phyloP scores from a whole-genome alignment of 2,113 vertebrate species.

The Triplophysa siluroides region DNA sequence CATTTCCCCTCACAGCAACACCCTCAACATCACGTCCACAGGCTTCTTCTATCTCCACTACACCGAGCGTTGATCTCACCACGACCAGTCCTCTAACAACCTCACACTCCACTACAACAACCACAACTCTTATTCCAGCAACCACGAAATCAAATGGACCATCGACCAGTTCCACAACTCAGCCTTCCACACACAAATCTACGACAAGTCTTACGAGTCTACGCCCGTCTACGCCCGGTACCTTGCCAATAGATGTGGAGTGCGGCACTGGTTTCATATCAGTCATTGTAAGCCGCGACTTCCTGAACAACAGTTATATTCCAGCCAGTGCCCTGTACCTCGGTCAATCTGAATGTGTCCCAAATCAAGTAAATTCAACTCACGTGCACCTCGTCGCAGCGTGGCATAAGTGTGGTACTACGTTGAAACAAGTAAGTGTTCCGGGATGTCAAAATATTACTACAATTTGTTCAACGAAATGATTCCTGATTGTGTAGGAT shows the following conservation, averaged over 20 bases:
- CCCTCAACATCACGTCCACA: neutral
- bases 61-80: neutral
- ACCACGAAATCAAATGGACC: neutral
- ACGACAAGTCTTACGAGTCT: neutral
- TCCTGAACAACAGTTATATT: conserved; percentile 74
- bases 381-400: conserved; percentile 72
- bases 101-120: neutral
- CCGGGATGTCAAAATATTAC: neutral
- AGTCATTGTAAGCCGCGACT: conserved; percentile 71
- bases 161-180: neutral
- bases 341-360: conserved; percentile 72
- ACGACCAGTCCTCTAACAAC: neutral
- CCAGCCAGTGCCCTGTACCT: conserved; percentile 76
- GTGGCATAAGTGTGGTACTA: conserved; percentile 79
- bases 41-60: neutral
- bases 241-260: conserved; percentile 64
- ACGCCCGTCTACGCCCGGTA: too few species aligned
- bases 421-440: conserved; percentile 72
- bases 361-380: conserved; percentile 71
- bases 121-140: neutral
- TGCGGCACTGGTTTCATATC: conserved; percentile 74
- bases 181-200: neutral
- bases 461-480: neutral
- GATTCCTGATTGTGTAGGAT: neutral
- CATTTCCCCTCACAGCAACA: neutral